These are phyloP conservation scores for Hetaerina titia DNA, from an alignment of 2,888 invertebrate genomes.

Conservation along the genomic window DNA sequence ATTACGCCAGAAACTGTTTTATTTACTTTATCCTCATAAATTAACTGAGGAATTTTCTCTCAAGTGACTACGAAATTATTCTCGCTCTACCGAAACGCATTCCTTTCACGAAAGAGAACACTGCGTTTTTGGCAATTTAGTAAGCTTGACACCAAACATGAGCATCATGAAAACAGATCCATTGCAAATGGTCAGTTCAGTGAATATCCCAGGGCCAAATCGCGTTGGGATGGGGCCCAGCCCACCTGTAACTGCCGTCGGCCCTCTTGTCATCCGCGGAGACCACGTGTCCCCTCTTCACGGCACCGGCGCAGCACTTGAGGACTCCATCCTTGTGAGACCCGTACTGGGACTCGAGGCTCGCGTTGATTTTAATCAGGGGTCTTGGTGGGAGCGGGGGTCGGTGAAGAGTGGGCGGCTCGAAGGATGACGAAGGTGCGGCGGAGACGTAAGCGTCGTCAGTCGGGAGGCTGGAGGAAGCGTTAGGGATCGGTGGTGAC, in stretches of 20 bases:
- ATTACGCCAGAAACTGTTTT: too few relatives aligned
- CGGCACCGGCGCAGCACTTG: conserved; percentile 11
- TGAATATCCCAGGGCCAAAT: too few relatives aligned
- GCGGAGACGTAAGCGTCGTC: not conserved
- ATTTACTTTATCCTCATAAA: too few relatives aligned
- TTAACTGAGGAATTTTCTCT: too few relatives aligned
- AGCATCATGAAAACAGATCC: not conserved
- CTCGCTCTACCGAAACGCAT: too few relatives aligned
- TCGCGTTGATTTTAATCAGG: not conserved
- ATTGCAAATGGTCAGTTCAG: not conserved
- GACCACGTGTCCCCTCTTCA: conserved; percentile 12
- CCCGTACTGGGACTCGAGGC: conserved; percentile 7
- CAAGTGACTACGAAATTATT: too few relatives aligned
- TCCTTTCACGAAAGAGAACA: too few relatives aligned
- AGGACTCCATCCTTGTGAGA: not conserved
- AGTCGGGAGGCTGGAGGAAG: not conserved
- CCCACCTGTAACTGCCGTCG: conserved; percentile 43
- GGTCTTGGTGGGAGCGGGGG: not conserved
- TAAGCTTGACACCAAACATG: too few relatives aligned
- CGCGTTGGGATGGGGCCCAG: too few relatives aligned
- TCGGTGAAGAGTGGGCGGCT: not conserved
- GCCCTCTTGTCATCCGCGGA: not conserved
- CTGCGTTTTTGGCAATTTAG: too few relatives aligned
- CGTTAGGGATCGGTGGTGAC: not conserved
- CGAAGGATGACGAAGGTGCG: not conserved